phyloP scores from a whole-genome alignment of 2,113 vertebrate species.

The Nicator chloris region DNA sequence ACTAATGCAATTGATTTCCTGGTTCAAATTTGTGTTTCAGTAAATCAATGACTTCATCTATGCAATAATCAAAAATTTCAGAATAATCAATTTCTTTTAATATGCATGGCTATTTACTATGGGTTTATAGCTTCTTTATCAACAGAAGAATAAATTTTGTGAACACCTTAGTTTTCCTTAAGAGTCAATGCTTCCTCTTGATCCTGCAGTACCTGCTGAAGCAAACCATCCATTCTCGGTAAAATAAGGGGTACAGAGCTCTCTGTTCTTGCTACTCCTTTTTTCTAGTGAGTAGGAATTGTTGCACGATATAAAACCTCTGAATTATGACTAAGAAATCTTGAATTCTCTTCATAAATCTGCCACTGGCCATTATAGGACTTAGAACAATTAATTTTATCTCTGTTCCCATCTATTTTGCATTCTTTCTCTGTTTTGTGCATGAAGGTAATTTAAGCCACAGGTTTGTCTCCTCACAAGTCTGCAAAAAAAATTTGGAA shows the following conservation, averaged over 20 bases:
- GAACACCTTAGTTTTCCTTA: background rate
- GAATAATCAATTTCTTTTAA: background rate
- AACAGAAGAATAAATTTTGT: background rate
- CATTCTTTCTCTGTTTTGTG: background rate
- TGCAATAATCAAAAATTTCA: background rate
- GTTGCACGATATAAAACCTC: background rate
- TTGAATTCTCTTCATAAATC: background rate
- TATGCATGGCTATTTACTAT: background rate
- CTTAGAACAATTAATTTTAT: background rate
- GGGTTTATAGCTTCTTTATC: background rate
- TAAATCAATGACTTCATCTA: background rate
- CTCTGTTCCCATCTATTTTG: background rate
- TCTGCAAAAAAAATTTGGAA: background rate
- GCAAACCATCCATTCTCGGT: background rate
- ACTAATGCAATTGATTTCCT: background rate
- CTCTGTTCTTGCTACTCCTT: background rate
- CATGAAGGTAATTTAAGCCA: background rate
- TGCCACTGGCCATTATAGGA: background rate
- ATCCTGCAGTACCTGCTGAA: background rate
- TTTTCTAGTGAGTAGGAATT: background rate
- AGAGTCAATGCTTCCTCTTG: background rate
- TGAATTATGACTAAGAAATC: background rate
- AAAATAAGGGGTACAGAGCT: background rate
- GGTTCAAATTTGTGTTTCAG: background rate
- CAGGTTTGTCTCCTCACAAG: background rate